These are phyloP conservation scores for Drosophila orena DNA, from an alignment of 1,140 invertebrate genomes.

Conservation along the genomic window DNA sequence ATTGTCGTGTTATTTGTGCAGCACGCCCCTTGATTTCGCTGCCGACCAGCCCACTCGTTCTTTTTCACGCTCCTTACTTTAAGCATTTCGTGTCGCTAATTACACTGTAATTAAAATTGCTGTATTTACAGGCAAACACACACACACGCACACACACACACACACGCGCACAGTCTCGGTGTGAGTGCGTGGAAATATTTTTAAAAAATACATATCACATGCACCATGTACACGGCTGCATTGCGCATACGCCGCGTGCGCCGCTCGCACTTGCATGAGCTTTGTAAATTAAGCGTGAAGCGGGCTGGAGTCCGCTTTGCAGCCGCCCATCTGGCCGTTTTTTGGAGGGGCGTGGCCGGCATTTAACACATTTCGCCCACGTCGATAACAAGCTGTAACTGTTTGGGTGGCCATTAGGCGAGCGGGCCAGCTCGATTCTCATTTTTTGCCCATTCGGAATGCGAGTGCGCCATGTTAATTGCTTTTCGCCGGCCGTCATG, in stretches of 20 bases:
- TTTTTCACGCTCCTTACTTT: conserved; percentile 39
- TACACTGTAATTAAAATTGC: conserved; percentile 81
- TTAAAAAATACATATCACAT: conserved; percentile 51
- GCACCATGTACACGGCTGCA: conserved; percentile 11
- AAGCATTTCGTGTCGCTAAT: conserved; percentile 73
- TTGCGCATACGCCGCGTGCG: conserved; percentile 72
- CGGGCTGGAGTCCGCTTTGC: conserved; percentile 8
- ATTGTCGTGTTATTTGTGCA: conserved; percentile 72
- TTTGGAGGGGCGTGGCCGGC: conserved; percentile 58
- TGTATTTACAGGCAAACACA: conserved; percentile 63
- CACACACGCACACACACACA: conserved; percentile 3
- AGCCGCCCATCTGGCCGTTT: neutral
- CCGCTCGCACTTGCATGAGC: conserved; percentile 64
- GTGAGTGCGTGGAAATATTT: conserved; percentile 78
- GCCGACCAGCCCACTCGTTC: neutral
- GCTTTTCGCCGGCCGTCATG: conserved; percentile 71
- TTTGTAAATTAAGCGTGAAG: conserved; percentile 70
- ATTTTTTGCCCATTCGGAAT: conserved; percentile 47
- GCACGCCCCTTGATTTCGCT: conserved; percentile 33
- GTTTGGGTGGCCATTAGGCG: conserved; percentile 57
- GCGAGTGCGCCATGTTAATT: conserved; percentile 71
- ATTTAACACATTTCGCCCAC: conserved; percentile 75
- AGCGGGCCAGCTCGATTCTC: conserved; percentile 34
- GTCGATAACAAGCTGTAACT: conserved; percentile 76
- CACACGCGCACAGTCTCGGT: neutral